Evolutionary conservation across 2,113 vertebrate species (phyloP), one percentile per base, ranked within the genome.

Genomic region (Holacanthus passer): DNA sequence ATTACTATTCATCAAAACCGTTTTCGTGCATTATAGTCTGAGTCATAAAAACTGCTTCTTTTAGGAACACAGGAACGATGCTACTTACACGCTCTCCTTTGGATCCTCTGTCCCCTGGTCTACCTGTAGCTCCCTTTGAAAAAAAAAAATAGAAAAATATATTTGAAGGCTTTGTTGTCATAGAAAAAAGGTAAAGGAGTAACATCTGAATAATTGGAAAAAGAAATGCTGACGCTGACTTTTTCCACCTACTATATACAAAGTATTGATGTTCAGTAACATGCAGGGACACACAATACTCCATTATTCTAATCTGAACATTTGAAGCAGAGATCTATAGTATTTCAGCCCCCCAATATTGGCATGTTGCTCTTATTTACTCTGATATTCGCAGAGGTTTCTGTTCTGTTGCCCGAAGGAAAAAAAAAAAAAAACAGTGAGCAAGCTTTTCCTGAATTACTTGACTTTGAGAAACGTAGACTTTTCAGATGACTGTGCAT

Each of bases 81-180:
- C 22, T 75, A 82, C 96, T 95, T 96, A 99, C 98, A 53, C 98
- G 97, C 88, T 99, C 98, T 95, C 98, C 98, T 95, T 99, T 99
- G 79, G 98, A 95, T 41, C 98, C 98, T 95, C 98, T 94, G 81
- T 99, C 98, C 81, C 98, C 98, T 48, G 94, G 77, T 88, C 94
- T 96, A 60, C 98, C 98, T 72, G 94, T 66, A 60, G 92, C 90
- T 87, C 98, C 98, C 98, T 99, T 85, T 50, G 89, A 91, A 89
- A 37, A 73, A 11, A 84, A 47, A 81, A 3, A 6, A 59, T n/a
- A n/a, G n/a, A 3, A 32, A 71, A 35, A 53, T 29, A 22, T 20
- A 31, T 68, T 69, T 85, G 24, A 74, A 69, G 14, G n/a, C 27
- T 77, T 47, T 80, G 22, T 59, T 59, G 13, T 45, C 31, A 75